Evolutionary conservation across 2,797 vertebrate genomes (phyloP), one percentile per base, ranked within the genome.

Genomic region (Rhodeus uyekii): DNA sequence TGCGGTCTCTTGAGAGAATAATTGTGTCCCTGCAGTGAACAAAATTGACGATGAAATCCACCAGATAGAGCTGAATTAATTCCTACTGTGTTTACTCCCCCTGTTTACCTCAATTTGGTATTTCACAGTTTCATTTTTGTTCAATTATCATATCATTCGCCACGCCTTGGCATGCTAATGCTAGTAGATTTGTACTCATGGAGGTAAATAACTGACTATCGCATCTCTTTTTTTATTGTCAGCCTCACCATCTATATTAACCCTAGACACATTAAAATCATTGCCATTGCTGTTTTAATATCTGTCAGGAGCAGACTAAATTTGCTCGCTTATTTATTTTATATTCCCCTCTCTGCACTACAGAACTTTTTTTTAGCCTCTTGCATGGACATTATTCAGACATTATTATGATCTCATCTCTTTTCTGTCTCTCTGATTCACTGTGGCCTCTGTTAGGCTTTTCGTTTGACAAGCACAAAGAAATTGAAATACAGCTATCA

Each of bases 51-150:
- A 86, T 84, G 82, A 88, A 87, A 87, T 83, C 69, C 76, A 76
- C 68, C 84, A 86, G 83, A 87, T 84, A 85, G 73, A 77, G 80
- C 77, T 48, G 87, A 84, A 84, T 84, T 86, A 84, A 87, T 87
- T 87, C 84, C 46, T 24, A 75, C 78, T 72, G 68, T 71, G 84
- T 86, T 71, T 68, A 83, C 84, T 82, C 83, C 79, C 80, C 77
- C 77, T 84, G 84, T 88, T 88, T 85, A 86, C 83, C 74, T 86
- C 87, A 77, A 84, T 86, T 87, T 81, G 82, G 71, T 82, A 80
- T 87, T 75, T 85, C 84, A 80, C 84, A 84, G 74, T 83, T 87
- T 88, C 77, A 85, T 85, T 87, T 86, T 83, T 74, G 42, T 81
- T 72, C 65, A 81, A 86, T 84, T 84, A 86, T 83, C 65, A 79